Evolutionary conservation across 2,113 vertebrate species (phyloP), one percentile per base, ranked within the genome.

Genomic region (Tachysurus fulvidraco): DNA sequence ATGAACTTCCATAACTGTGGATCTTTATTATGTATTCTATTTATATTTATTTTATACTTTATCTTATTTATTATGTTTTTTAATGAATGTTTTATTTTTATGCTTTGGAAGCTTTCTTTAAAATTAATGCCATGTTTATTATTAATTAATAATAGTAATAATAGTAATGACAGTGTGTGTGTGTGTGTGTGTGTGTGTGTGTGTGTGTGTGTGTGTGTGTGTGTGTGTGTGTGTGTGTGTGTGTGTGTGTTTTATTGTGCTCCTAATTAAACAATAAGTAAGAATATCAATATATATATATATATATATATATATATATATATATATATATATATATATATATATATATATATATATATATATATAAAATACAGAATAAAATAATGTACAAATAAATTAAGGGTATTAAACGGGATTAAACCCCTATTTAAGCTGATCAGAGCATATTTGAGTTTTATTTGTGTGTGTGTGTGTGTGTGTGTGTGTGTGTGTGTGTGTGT

Each of bases 401-500:
- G 11, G 44, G 11, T 44, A 50, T 50, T n/a, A 76, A n/a, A 50
- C 6, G 21, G 44, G 44, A 52, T 76, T 77, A 16, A 52, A 77
- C 74, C 46, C 25, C 73, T 25, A 44, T 7, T 52, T 44, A 44
- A 50, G 46, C 23, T 50, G 11, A 52, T 36, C 30, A 41, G 67
- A 0, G 8, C 36, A 21, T 41, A 71, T 52, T 74, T 74, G 21
- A 25, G 14, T 44, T 73, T 36, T 19, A 44, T 50, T 76, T 76
- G 44, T 23, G 46, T 64, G 30, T 46, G 28, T 41, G 57, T 62
- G 78, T 59, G 78, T 76, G 44, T 76, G 44, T 76, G 73, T 76
- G 74, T 52, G 79, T 81, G 57, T 88, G 81, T 78, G 21, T 19
- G 71, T 87, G 84, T 80, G 79, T 74, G 78, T 59, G 78, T 76